These are phyloP conservation scores for Lepisosteus oculatus DNA, from an alignment of 2,113 vertebrate genomes.

Conservation along the genomic window DNA sequence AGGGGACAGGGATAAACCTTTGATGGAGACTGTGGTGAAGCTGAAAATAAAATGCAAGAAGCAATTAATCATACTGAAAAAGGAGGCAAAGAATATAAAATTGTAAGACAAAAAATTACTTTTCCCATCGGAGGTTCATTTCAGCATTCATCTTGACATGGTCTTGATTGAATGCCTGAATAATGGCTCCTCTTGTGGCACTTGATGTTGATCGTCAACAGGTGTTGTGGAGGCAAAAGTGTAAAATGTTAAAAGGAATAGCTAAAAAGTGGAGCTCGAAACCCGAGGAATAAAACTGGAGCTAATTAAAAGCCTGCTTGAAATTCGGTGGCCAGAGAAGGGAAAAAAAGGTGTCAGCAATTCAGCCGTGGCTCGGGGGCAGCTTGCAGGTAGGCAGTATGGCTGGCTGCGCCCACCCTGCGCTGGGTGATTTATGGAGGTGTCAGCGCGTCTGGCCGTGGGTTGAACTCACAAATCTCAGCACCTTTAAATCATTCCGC, in stretches of 20 bases:
- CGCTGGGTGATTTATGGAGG: slow-evolving; percentile 51
- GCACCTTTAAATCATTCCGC: slow-evolving; percentile 58
- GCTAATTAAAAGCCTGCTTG: slow-evolving; percentile 37
- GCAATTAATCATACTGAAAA: too few species aligned
- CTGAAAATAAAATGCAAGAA: too few species aligned
- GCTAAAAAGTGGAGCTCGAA: slow-evolving; percentile 6
- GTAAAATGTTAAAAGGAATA: not conserved
- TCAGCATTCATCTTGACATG: too few species aligned
- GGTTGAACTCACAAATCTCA: slow-evolving; percentile 59
- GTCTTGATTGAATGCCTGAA: too few species aligned
- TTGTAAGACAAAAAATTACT: too few species aligned
- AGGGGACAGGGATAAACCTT: too few species aligned
- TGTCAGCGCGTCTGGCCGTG: slow-evolving; percentile 50
- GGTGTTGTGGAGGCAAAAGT: not conserved
- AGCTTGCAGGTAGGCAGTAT: slow-evolving; percentile 39
- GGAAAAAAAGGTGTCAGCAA: slow-evolving; percentile 34
- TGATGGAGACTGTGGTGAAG: too few species aligned
- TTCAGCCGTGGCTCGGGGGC: slow-evolving; percentile 34
- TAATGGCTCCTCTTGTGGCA: not conserved
- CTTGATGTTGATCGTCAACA: not conserved
- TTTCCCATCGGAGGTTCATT: too few species aligned
- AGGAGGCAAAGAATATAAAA: too few species aligned
- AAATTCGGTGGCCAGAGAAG: slow-evolving; percentile 33
- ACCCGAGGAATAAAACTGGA: slow-evolving; percentile 8
- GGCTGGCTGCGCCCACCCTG: slow-evolving; percentile 21